These are phyloP conservation scores for Apostichopus japonicus DNA, from an alignment of 35 echinoderm and acorn worm genomes.

Conservation along the genomic window DNA sequence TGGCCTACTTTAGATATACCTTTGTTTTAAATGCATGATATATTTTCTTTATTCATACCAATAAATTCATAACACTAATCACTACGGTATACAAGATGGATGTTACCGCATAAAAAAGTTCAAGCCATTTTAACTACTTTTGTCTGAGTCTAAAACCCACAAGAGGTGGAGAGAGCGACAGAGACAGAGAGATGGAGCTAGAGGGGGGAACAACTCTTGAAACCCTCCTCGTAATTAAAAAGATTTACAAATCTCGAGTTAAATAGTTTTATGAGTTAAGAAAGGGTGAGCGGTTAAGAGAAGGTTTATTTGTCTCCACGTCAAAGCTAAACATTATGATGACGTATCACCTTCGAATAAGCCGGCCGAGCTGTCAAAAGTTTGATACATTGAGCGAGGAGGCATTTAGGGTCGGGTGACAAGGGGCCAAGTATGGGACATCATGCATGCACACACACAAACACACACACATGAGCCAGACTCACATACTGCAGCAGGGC, in stretches of 20 bases:
- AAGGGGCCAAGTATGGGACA: slow-evolving; percentile 21
- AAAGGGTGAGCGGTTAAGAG: slow-evolving; percentile 28
- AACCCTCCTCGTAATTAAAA: slow-evolving; percentile 16
- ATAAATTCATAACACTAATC: slow-evolving; percentile 16
- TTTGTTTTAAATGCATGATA: not conserved
- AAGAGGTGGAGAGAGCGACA: not conserved
- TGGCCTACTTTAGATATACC: not conserved
- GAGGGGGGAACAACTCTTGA: not conserved
- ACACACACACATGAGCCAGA: not conserved
- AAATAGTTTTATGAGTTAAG: slow-evolving; percentile 6
- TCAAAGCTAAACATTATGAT: slow-evolving; percentile 49
- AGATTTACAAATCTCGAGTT: slow-evolving; percentile 24
- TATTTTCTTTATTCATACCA: not conserved
- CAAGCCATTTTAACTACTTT: not conserved
- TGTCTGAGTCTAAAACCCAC: not conserved
- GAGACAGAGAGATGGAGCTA: not conserved
- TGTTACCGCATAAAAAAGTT: not conserved
- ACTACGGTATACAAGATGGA: not conserved
- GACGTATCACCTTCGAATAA: slow-evolving; percentile 35
- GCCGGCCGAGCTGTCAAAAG: not conserved
- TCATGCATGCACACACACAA: not conserved
- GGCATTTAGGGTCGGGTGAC: slow-evolving; percentile 22
- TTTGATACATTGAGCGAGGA: slow-evolving; percentile 5
- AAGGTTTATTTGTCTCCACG: slow-evolving; percentile 42
- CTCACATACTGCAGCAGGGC: no score